phyloP scores from a whole-genome alignment of 1,140 invertebrate species.

The Aphaenogaster rudis region DNA sequence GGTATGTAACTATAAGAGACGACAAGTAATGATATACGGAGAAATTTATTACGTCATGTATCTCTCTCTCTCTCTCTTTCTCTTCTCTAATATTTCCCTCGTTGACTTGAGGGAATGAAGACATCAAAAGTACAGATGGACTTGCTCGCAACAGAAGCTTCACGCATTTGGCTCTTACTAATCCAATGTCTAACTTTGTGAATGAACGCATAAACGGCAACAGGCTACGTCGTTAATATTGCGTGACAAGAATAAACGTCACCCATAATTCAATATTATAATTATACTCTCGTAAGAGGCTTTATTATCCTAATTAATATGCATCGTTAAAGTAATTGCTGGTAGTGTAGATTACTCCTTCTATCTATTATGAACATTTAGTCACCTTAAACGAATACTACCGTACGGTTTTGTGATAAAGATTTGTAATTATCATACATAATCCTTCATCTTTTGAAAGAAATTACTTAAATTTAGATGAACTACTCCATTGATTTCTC shows the following conservation, averaged over 20 bases:
- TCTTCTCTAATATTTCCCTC: constrained; percentile 22
- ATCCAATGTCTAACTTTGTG: constrained; percentile 67
- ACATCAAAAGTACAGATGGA: constrained; percentile 32
- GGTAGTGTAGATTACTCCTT: constrained; percentile 63
- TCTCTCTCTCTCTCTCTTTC: not conserved
- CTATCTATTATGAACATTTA: constrained; percentile 63
- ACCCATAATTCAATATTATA: constrained; percentile 86
- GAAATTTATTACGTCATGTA: constrained; percentile 29
- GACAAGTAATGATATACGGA: constrained; percentile 21
- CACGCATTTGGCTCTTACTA: constrained; percentile 64
- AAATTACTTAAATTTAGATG: not conserved
- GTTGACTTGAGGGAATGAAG: constrained; percentile 26
- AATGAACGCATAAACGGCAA: constrained; percentile 73
- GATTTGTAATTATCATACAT: not conserved
- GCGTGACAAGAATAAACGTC: constrained; percentile 85
- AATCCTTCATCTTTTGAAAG: not conserved
- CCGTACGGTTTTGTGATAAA: not conserved
- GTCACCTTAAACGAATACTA: constrained; percentile 33
- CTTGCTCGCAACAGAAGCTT: constrained; percentile 37
- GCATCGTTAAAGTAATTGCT: constrained; percentile 84
- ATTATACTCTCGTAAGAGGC: constrained; percentile 84
- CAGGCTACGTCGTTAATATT: constrained; percentile 81
- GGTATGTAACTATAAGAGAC: constrained; percentile 3
- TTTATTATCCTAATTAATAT: constrained; percentile 86
- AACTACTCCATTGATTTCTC: not conserved